Percentiles rank a stretch among this genome's conserved stretches.
Evolutionary conservation across 2,888 invertebrate genomes (phyloP).

Genomic region (Nomada hirtipes): DNA sequence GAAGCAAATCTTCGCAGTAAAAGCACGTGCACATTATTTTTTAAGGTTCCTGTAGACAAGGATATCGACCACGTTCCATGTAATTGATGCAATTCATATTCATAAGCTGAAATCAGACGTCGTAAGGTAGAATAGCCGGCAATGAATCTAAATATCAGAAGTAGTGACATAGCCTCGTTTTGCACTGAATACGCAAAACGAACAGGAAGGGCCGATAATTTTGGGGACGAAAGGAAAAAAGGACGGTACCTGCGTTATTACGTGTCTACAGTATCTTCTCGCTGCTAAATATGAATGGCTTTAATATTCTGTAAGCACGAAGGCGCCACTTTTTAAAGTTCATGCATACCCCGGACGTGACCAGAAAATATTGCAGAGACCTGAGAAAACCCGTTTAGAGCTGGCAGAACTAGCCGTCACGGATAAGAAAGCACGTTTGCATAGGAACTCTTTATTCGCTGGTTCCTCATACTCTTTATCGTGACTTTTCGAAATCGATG

Average conservation of each 20-base stretch:
- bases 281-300: conserved; percentile 79
- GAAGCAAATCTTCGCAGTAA: too few species aligned
- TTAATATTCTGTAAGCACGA: conserved; percentile 82
- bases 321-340: conserved; percentile 80
- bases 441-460: conserved; percentile 10
- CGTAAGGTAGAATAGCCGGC: conserved; percentile 16
- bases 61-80: conserved; percentile 7
- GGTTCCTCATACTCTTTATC: conserved; percentile 17
- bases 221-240: conserved; percentile 4
- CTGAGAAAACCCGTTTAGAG: conserved; percentile 57
- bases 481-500: neutral
- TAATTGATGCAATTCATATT: conserved; percentile 52
- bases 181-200: conserved; percentile 43
- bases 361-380: conserved; percentile 76
- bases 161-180: conserved; percentile 39
- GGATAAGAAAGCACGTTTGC: conserved; percentile 18
- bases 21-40: neutral
- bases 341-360: conserved; percentile 77
- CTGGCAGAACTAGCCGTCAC: conserved; percentile 5
- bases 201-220: conserved; percentile 29
- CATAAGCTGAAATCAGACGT: conserved; percentile 47
- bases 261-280: conserved; percentile 72
- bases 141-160: conserved; percentile 37
- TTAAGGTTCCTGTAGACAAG: conserved; percentile 16
- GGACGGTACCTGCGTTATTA: conserved; percentile 68